A percentile compares a stretch with the other conserved stretches of the same genome.
Conservation (phyloP, 2,797 vertebrate genomes). For the Cynodonichthys magdalenae region DNA sequence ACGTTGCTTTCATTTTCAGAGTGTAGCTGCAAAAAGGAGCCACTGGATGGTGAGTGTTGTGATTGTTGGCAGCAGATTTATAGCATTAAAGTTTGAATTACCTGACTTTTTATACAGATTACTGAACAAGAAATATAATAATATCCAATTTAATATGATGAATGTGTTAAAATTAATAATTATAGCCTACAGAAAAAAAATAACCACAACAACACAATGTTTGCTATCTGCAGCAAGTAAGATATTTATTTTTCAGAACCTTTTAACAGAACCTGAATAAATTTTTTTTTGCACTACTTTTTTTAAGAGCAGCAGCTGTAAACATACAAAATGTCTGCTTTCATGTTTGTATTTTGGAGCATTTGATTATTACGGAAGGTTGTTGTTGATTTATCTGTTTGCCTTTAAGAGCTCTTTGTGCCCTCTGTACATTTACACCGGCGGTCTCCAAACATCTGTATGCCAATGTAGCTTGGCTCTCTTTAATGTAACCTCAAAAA, state of each 20-base stretch:
- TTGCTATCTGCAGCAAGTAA: too few relatives aligned
- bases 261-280: too few relatives aligned
- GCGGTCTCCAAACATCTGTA: not conserved
- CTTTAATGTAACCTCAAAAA: not conserved
- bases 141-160: too few relatives aligned
- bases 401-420: not conserved
- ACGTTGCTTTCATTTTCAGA: not conserved
- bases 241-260: too few relatives aligned
- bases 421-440: not conserved
- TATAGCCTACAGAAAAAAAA: too few relatives aligned
- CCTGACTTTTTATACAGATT: not conserved
- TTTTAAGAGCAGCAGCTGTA: not conserved
- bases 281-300: too few relatives aligned
- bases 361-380: not conserved
- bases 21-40: not conserved
- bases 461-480: not conserved
- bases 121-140: too few relatives aligned
- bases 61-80: not conserved
- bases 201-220: too few relatives aligned
- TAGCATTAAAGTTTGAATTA: not conserved
- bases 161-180: too few relatives aligned
- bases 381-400: slow-evolving; percentile 3
- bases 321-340: not conserved
- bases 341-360: not conserved
- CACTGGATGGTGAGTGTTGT: too few relatives aligned